Evolutionary conservation across 1,140 invertebrate species (phyloP), one percentile per base, ranked within the genome.

Genomic region (Saccostrea echinata): DNA sequence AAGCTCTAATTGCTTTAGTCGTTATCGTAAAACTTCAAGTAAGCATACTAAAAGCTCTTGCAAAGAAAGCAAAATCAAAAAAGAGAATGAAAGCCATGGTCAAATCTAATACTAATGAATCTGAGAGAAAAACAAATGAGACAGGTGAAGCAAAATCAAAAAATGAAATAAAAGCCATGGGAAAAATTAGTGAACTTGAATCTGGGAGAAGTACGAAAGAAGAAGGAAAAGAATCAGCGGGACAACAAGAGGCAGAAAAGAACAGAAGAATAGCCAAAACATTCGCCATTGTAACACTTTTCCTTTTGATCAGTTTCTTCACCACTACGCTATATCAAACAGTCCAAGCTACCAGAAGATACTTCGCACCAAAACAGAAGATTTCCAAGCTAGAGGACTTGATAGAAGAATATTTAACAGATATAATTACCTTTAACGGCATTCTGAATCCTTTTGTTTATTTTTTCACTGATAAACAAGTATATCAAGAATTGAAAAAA

Each of bases 371-470:
- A 71, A 71, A 30, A 11, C 24, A 13, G 64, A 30, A 27, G 24
- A 71, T 71, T 30, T 71, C 64, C 24, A 71, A 71, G 9, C 8
- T 71, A 0, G 64, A 71, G 24, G 64, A 71, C 24, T 8, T 71
- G 24, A 24, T 71, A 13, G 27, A 71, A 13, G 64, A 71, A 71
- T 71, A 71, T 71, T 8, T 71, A 27, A 24, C 64, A 11, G 64
- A 71, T 9, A 30, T 30, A 24, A 30, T 30, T 8, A 30, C 27
- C 13, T 30, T 71, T 24, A 71, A 71, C 27, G 64, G 64, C 4
- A 27, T 71, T 71, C 64, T 71, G 64, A 71, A 71, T 71, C 64
- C 64, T 13, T 71, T 71, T 13, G 64, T 71, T 2, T 71, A 71
- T 13, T 30, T 71, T 24, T 33, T 71, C 13, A 71, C 64, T 30